These are phyloP conservation scores for Amorpha juglandis DNA, from an alignment of 2,888 invertebrate genomes.

Conservation along the genomic window DNA sequence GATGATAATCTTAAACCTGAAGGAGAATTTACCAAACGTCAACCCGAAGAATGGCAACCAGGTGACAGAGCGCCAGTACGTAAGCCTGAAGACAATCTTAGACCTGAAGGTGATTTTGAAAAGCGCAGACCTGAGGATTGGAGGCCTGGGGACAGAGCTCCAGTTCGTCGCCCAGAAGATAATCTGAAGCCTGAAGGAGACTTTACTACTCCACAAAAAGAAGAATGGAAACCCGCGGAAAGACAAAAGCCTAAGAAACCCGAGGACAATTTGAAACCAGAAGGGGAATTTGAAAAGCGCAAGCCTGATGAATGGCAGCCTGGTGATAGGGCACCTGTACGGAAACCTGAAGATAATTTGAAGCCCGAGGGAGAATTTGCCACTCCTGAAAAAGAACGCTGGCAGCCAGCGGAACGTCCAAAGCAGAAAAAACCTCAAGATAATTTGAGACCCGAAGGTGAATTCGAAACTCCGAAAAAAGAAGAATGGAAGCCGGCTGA, in stretches of 20 bases:
- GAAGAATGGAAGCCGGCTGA: constrained; percentile 76
- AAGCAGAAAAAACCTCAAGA: constrained; percentile 82
- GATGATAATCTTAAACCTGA: constrained; percentile 82
- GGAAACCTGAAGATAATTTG: constrained; percentile 68
- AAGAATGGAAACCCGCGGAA: constrained; percentile 58
- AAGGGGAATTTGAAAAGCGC: constrained; percentile 51
- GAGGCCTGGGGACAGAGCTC: constrained; percentile 67
- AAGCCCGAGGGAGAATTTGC: constrained; percentile 79
- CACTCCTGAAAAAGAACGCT: constrained; percentile 59
- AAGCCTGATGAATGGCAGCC: constrained; percentile 62
- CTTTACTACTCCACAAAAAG: constrained; percentile 56
- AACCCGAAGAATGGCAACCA: constrained; percentile 66
- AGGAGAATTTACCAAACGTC: constrained; percentile 74
- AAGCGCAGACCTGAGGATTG: constrained; percentile 60
- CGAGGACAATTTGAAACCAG: constrained; percentile 80
- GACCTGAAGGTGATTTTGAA: constrained; percentile 73
- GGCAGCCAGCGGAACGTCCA: constrained; percentile 80
- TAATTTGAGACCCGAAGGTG: constrained; percentile 84
- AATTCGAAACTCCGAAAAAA: constrained; percentile 79
- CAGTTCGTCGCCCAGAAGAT: constrained; percentile 72
- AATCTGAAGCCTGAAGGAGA: constrained; percentile 83
- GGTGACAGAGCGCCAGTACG: constrained; percentile 75
- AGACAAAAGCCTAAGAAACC: constrained; percentile 80
- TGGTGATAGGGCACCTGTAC: constrained; percentile 56
- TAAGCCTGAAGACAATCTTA: constrained; percentile 82